These are phyloP conservation scores for Conistra vaccinii DNA, from an alignment of 2,888 invertebrate species.

Conservation along the genomic window DNA sequence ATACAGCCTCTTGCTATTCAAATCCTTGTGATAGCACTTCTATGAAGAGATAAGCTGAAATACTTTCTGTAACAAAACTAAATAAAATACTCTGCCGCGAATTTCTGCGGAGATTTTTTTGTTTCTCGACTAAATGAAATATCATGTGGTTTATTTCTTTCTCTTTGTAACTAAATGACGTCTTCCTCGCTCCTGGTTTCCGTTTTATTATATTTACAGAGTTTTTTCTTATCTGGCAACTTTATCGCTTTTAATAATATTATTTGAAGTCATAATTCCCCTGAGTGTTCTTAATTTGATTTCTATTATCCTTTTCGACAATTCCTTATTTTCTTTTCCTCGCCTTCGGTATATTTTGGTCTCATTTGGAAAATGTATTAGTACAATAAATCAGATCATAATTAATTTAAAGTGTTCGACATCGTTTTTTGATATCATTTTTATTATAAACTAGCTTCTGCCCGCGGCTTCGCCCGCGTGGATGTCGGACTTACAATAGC, in stretches of 20 bases:
- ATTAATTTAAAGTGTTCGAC: not conserved
- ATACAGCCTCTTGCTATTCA: slow-evolving; percentile 36
- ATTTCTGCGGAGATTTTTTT: slow-evolving; percentile 41
- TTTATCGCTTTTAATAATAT: slow-evolving; percentile 65
- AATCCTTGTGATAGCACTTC: slow-evolving; percentile 43
- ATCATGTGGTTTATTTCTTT: slow-evolving; percentile 57
- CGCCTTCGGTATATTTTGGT: not conserved
- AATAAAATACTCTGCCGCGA: slow-evolving; percentile 27
- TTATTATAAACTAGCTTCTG: no score
- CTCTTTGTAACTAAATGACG: slow-evolving; percentile 50
- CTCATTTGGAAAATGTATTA: slow-evolving; percentile 4
- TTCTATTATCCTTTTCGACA: slow-evolving; percentile 30
- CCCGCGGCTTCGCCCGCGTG: no score
- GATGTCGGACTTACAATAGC: no score
- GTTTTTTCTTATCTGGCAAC: slow-evolving; percentile 46
- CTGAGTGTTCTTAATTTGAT: slow-evolving; percentile 34
- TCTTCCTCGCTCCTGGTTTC: slow-evolving; percentile 40
- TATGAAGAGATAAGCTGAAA: slow-evolving; percentile 38
- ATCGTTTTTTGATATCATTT: not conserved
- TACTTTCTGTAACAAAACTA: slow-evolving; percentile 41
- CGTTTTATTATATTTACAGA: slow-evolving; percentile 61
- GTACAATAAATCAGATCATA: not conserved
- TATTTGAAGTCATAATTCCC: slow-evolving; percentile 54
- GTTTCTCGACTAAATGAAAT: slow-evolving; percentile 59
- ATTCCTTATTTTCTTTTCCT: slow-evolving; percentile 2